Base-by-base conservation (phyloP, 2,797 vertebrate species). In the Nannoperca australis region DNA sequence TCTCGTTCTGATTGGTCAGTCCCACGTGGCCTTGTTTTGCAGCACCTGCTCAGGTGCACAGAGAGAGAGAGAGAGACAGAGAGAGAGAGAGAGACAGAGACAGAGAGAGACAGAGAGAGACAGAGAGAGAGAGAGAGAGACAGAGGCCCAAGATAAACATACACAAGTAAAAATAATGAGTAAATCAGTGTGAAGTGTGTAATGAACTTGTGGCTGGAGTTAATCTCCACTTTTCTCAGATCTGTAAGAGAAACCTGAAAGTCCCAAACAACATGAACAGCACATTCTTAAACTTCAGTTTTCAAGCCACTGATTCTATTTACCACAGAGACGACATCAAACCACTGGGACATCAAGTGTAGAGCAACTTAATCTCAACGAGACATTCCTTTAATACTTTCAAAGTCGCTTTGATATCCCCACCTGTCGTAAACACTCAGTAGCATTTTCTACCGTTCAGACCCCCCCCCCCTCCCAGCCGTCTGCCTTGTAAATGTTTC, bases 1-100 rank as follows among this genome's bases (percentile, higher is more conserved):
- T 66, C 38, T 42, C 0, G 9, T 5, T 53, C 81, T 88, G 82
- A 94, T 94, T 93, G 92, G 89, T 56, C 77, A 65, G 69, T 66
- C 75, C 68, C 79, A 86, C 85, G 83, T 86, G 84, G 84, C 64
- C 65, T 62, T 73, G 83, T 80, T 81, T 75, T 73, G 80, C 54
- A 85, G 67, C 60, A 56, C 65, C 70, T 42, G 24, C 27, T 73
- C 71, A 80, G 76, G 68, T 83, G 68, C 30, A 12, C 64, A 20
- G 20, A 34, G 36, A 42, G 45, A 32, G 40, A 36, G 15, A 17
- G 7, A 13, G 38, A 13, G 38, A 13, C 11, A 13, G 38, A 40
- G 38, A 38, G 36, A 38, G 36, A 36, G 24, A 27, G 24, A 27
- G 24, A 27, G 24, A 36, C 6, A 27, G 24, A 27, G 24, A 27